Base-by-base conservation (phyloP, 1,140 invertebrate species). In the Agrilus planipennis region DNA sequence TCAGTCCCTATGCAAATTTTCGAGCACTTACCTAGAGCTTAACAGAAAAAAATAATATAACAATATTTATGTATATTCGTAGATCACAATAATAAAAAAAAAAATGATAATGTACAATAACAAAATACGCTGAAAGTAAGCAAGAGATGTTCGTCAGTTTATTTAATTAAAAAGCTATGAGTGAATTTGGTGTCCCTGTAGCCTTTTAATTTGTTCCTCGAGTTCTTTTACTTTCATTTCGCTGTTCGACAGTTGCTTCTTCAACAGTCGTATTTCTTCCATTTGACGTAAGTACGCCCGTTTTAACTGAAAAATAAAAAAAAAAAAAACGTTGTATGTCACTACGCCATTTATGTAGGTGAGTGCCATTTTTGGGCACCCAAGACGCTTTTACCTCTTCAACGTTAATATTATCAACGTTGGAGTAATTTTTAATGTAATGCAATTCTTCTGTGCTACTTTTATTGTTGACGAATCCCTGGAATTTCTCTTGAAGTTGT, bases 141-240 rank as follows among this genome's bases (percentile, higher is more conserved):
- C n/a, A n/a, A n/a, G n/a, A n/a, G n/a, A n/a, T n/a, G n/a, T n/a
- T n/a, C n/a, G n/a, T n/a, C n/a, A n/a, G n/a, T n/a, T n/a, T n/a
- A n/a, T n/a, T n/a, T n/a, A n/a, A n/a, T n/a, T n/a, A n/a, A n/a
- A n/a, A n/a, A n/a, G n/a, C n/a, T n/a, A n/a, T n/a, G n/a, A n/a
- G n/a, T n/a, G n/a, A n/a, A n/a, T n/a, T n/a, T n/a, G n/a, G 3
- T 36, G 34, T 16, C 42, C 51, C 47, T 77, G 72, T n/a, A 78
- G 51, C 40, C 71, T 69, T 12, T 71, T 67, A 0, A 88, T 54
- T 50, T 80, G 72, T 25, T 81, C 76, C 55, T 89, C 84, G 11
- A 89, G 64, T 53, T 88, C 84, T 37, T 77, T 72, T 5, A 88
- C 77, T 9, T 81, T 67, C 45, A 79, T 69, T 53, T 88, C 84